A percentile compares a stretch with the other conserved stretches of the same genome.
These are phyloP conservation scores for Entomobrya proxima DNA, from an alignment of 2,888 invertebrate species.

Conservation along the genomic window DNA sequence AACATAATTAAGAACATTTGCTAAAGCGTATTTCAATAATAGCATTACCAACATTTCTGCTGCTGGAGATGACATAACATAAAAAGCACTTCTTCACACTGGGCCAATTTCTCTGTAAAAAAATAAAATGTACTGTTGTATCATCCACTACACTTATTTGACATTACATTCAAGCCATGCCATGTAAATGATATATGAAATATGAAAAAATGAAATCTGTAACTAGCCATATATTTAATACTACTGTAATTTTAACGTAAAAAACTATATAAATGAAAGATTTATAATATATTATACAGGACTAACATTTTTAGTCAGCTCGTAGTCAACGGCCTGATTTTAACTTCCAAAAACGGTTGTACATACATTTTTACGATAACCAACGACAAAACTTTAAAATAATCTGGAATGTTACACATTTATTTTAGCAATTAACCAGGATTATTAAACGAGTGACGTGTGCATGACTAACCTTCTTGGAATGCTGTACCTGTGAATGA, in stretches of 20 bases:
- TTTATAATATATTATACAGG: too few species aligned
- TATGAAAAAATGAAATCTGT: not conserved
- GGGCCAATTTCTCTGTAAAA: too few species aligned
- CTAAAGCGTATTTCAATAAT: too few species aligned
- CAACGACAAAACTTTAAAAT: not conserved
- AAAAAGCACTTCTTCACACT: too few species aligned
- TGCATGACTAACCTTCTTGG: conserved; percentile 1
- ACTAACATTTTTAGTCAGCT: conserved; percentile 58
- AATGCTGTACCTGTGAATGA: conserved; percentile 55
- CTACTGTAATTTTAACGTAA: conserved; percentile 20
- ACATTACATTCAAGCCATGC: conserved; percentile 34
- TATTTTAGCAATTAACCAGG: not conserved
- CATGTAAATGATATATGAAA: conserved; percentile 42
- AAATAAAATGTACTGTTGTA: not conserved
- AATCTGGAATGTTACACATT: not conserved
- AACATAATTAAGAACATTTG: too few species aligned
- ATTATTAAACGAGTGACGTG: not conserved
- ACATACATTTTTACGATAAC: not conserved
- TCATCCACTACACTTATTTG: not conserved
- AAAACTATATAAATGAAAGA: too few species aligned
- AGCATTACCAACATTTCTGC: too few species aligned
- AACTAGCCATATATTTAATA: conserved; percentile 58
- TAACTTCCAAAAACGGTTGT: not conserved
- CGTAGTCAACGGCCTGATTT: conserved; percentile 51
- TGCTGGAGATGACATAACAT: too few species aligned